These are phyloP conservation scores for Aradophagus sp. DNA, from an alignment of 1,140 invertebrate species.

Conservation along the genomic window DNA sequence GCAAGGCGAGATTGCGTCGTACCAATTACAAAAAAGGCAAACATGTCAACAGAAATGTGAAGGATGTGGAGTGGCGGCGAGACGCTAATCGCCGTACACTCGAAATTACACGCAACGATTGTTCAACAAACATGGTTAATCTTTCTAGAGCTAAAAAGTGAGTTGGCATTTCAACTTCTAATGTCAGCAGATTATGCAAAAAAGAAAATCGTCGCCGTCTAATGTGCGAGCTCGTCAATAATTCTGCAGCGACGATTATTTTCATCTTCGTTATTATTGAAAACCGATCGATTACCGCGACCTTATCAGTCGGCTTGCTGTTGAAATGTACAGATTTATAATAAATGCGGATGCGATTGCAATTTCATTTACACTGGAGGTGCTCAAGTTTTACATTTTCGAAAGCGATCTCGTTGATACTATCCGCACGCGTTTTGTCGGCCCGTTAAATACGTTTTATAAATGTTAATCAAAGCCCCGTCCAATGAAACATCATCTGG, in stretches of 20 bases:
- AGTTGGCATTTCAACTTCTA: too few species aligned
- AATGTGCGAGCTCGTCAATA: constrained; percentile 1
- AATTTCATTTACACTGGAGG: too few species aligned
- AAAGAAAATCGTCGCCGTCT: neutral
- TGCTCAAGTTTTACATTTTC: too few species aligned
- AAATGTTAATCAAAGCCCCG: too few species aligned
- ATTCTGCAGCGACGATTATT: too few species aligned
- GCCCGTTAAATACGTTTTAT: too few species aligned
- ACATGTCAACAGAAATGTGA: constrained; percentile 48
- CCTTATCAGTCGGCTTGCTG: constrained; percentile 20
- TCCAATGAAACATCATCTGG: too few species aligned
- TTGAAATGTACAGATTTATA: constrained; percentile 24
- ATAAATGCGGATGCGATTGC: constrained; percentile 14
- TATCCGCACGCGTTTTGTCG: too few species aligned
- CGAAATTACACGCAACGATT: constrained; percentile 3
- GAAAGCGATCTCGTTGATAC: too few species aligned
- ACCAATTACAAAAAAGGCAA: constrained; percentile 46
- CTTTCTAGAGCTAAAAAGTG: neutral
- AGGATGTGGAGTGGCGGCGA: constrained; percentile 28
- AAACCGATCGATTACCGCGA: constrained; percentile 13
- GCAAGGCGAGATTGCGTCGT: constrained; percentile 55
- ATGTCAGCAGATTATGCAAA: too few species aligned
- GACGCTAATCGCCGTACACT: constrained; percentile 19
- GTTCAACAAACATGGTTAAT: constrained; percentile 5
- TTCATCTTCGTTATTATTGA: constrained; percentile 28